Evolutionary conservation across 2,888 invertebrate genomes (phyloP), one percentile per base, ranked within the genome.

Genomic region (Rotaria sp.): DNA sequence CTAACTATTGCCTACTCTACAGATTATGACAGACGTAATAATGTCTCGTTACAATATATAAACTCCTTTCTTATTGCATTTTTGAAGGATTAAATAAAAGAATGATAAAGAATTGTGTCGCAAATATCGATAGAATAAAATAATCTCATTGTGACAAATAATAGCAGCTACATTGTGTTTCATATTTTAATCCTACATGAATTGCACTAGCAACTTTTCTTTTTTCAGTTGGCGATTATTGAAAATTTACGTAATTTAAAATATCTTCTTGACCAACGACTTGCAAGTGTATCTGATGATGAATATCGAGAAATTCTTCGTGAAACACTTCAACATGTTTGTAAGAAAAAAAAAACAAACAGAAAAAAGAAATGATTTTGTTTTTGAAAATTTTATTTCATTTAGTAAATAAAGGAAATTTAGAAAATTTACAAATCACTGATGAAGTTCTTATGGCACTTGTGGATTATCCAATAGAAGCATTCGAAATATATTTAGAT

Each of bases 401-500:
- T 10, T 26, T n/a, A 86, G 86, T 86, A 67, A 67, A 50, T 45
- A 38, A 84, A 59, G 84, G 84, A 45, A 67, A 84, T 38, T 75
- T 86, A 55, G 84, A 86, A 75, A 74, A 86, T 67, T 50, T 86
- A 0, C 48, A 45, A 55, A 86, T 84, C n/a, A 84, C 59, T 30
- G 86, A 86, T 55, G 84, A 86, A 21, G 50, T 86, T 38, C 67
- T 86, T 5, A 84, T 86, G 74, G 67, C 84, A 75, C 50, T 86
- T 15, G 30, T 86, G 30, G 86, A 86, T 35, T 45, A 84, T 41
- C 86, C 86, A 41, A 35, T 67, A 30, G 48, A 80, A 18, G 86
- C 86, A 48, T 86, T 86, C 38, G 86, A 86, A 57, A 74, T 86
- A 18, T 86, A 48, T 26, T 67, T 85, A 38, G 86, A 86, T 86